Base-by-base conservation (phyloP, 2,113 vertebrate species). In the Heterochromis multidens region DNA sequence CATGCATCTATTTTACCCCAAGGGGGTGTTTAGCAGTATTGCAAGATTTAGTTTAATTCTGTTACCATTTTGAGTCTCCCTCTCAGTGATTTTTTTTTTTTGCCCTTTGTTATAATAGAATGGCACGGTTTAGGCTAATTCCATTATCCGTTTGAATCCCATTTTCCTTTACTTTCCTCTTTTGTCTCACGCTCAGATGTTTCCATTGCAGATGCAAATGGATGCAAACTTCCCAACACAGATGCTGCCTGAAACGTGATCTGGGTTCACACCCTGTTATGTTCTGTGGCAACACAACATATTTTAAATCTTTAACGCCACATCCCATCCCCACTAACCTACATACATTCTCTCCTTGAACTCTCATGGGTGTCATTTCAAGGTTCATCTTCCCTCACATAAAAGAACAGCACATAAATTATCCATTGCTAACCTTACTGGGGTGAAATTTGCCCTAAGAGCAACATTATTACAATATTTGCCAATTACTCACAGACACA, bases 331-430 rank as follows among this genome's bases (percentile, higher is more conserved):
- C 82, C 23, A 70, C 83, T 87, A 88, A 87, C 91, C 93, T 91
- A 92, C 86, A 93, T 93, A 87, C 57, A 46, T 79, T 65, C 70
- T 89, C 84, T 80, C 90, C 89, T 91, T 92, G 84, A 92, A 92
- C 87, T 91, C 91, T 88, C 91, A 81, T 62, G 91, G 92, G 94
- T 88, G 83, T 85, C 82, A 88, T 58, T 81, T 85, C 84, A 93
- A 93, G 85, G 91, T 91, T 93, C 10, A 37, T 81, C 65, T 14
- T 35, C 83, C 17, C 84, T 72, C 81, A 81, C 52, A 85, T 82
- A 80, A 87, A 88, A 74, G 33, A 91, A 54, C 1, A 27, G 57
- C 83, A 77, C 7, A 87, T 80, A 87, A 78, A 86, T 92, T 43
- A 83, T 43, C 65, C 13, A 83, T 80, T 82, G 57, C 61, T 81